phyloP scores from a whole-genome alignment of 2,113 vertebrate genomes.

The Pseudopipra pipra region DNA sequence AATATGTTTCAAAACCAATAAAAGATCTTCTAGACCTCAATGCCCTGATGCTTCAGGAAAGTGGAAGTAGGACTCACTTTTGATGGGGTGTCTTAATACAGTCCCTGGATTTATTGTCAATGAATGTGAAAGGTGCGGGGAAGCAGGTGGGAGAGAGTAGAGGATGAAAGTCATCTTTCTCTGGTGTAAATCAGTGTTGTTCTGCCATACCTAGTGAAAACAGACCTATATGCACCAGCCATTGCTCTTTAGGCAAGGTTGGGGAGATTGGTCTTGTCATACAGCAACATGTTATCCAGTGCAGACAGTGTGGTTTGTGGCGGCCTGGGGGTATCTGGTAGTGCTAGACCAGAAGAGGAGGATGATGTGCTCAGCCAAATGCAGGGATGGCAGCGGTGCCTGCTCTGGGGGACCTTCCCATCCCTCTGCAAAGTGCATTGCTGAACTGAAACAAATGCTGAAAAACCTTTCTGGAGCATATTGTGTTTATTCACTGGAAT shows the following conservation, averaged over 20 bases:
- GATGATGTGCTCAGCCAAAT: not conserved
- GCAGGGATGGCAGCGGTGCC: not conserved
- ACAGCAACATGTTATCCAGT: not conserved
- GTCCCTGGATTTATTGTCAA: not conserved
- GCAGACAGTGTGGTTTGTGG: not conserved
- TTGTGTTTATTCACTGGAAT: slow-evolving; percentile 40
- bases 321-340: not conserved
- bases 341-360: not conserved
- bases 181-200: not conserved
- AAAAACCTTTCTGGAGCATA: slow-evolving; percentile 11
- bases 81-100: not conserved
- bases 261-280: not conserved
- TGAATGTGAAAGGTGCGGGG: not conserved
- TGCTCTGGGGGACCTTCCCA: not conserved
- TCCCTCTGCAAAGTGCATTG: not conserved
- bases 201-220: not conserved
- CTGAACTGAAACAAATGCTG: not conserved
- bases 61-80: not conserved
- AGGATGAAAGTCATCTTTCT: not conserved
- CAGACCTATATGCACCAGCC: not conserved
- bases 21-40: not conserved
- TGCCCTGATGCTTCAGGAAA: not conserved
- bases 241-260: not conserved
- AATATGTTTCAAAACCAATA: not conserved
- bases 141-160: not conserved